phyloP scores from a whole-genome alignment of 1,140 invertebrate species.

The Dryas iulia region DNA sequence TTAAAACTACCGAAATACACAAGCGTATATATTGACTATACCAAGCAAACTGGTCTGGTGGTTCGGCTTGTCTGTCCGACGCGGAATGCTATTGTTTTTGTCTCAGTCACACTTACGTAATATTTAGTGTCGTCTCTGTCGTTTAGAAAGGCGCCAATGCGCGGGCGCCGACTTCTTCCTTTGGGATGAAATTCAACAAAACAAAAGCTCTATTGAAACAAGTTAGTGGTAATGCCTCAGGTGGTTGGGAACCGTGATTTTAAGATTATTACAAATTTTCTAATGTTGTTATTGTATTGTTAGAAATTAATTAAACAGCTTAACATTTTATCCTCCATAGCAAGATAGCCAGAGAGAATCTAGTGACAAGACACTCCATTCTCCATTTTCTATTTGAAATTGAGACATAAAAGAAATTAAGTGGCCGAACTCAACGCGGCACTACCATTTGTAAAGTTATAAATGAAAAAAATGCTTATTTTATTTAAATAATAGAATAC shows the following conservation, averaged over 20 bases:
- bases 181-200: slow-evolving; percentile 67
- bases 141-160: slow-evolving; percentile 70
- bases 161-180: slow-evolving; percentile 73
- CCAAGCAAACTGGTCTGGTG: slow-evolving; percentile 70
- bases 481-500: background rate
- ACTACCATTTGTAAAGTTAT: no score
- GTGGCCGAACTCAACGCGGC: no score
- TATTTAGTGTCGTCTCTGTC: slow-evolving; percentile 45
- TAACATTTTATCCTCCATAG: no score
- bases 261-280: slow-evolving; percentile 17
- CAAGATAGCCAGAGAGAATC: no score
- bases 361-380: no score
- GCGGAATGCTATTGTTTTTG: slow-evolving; percentile 67
- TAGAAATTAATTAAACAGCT: no score
- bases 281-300: no score
- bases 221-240: slow-evolving; percentile 64
- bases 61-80: slow-evolving; percentile 57
- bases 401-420: no score
- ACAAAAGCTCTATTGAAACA: slow-evolving; percentile 74
- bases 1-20: slow-evolving; percentile 45
- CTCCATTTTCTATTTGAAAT: no score
- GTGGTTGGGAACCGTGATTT: slow-evolving; percentile 43
- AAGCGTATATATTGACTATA: slow-evolving; percentile 57
- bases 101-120: slow-evolving; percentile 46
- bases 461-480: no score